Base-by-base conservation (phyloP, 2,113 vertebrate genomes). In the Notothenia coriiceps region DNA sequence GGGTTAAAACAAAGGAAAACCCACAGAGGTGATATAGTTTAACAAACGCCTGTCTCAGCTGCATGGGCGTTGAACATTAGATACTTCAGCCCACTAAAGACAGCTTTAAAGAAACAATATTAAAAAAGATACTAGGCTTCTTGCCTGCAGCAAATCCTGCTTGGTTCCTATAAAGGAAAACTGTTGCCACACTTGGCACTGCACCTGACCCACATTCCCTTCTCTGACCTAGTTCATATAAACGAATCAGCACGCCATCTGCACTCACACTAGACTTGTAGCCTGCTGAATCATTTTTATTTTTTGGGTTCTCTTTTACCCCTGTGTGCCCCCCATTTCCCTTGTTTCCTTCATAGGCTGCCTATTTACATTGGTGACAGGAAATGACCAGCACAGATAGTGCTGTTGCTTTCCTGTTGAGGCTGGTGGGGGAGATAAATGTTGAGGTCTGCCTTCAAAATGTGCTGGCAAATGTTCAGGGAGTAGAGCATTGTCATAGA, bases 301-400 rank as follows among this genome's bases (percentile, higher is more conserved):
- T 80, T 22, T 22, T 20, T 68, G 69, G 25, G 63, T 63, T 75
- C 29, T 49, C 46, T 60, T 51, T 70, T 61, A 79, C 46, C 67
- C 80, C 55, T 76, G 59, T 10, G 49, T 82, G 71, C 68, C 74
- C 85, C 29, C 84, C 55, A 3, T 85, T 87, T 88, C 82, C 89
- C 72, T 75, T 0, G 51, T 77, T 92, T 92, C 91, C 89, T 88
- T 86, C 17, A 77, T 77, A 72, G 56, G 79, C 86, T 70, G 81
- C 82, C 84, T 90, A 84, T 92, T 92, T 89, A 89, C 90, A 90
- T 77, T 77, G 76, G 82, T 90, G 86, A 85, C 88, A 88, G 92
- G 92, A 94, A 88, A 88, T 85, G 82, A 91, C 85, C 83, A 68
- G 74, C 40, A 51, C 81, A 90, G 82, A 93, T 86, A 89, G 89